Conservation (phyloP, 2,797 vertebrate genomes). For the Neosilurus hyrtlii region DNA sequence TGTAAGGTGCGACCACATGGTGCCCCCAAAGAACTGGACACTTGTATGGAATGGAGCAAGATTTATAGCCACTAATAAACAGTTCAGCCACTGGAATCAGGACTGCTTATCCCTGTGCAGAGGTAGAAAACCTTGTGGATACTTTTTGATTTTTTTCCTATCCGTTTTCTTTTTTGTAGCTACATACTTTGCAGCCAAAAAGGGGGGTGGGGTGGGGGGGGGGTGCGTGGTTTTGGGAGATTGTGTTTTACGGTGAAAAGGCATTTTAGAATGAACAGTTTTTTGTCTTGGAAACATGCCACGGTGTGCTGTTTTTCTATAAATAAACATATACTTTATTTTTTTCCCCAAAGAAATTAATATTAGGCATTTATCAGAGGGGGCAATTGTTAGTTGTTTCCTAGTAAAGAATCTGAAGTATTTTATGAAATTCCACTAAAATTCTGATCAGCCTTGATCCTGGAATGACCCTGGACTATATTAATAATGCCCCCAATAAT, state of each 20-base stretch:
- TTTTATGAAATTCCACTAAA: constrained; percentile 65
- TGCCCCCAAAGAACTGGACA: constrained; percentile 88
- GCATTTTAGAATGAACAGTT: constrained; percentile 57
- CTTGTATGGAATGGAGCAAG: constrained; percentile 93
- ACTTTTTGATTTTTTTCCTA: constrained; percentile 49
- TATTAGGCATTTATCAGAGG: constrained; percentile 65
- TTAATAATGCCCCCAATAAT: constrained; percentile 63
- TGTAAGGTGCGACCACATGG: constrained; percentile 86
- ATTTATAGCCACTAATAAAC: constrained; percentile 86
- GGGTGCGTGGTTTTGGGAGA: constrained; percentile 44
- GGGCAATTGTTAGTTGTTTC: constrained; percentile 61
- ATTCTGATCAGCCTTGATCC: constrained; percentile 72
- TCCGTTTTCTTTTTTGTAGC: constrained; percentile 63
- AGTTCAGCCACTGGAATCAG: constrained; percentile 63
- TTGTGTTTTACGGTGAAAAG: constrained; percentile 57
- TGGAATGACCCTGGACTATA: constrained; percentile 74
- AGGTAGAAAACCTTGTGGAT: constrained; percentile 63
- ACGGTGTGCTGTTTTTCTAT: constrained; percentile 67
- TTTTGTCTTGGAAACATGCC: constrained; percentile 70
- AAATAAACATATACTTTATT: constrained; percentile 73
- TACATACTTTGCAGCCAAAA: constrained; percentile 74
- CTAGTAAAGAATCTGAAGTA: constrained; percentile 62
- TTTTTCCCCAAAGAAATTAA: constrained; percentile 70
- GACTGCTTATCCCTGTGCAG: constrained; percentile 63
- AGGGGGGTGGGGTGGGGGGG: constrained; percentile 55